Base-by-base conservation (phyloP, 2,113 vertebrate genomes). In the Labeo rohita region DNA sequence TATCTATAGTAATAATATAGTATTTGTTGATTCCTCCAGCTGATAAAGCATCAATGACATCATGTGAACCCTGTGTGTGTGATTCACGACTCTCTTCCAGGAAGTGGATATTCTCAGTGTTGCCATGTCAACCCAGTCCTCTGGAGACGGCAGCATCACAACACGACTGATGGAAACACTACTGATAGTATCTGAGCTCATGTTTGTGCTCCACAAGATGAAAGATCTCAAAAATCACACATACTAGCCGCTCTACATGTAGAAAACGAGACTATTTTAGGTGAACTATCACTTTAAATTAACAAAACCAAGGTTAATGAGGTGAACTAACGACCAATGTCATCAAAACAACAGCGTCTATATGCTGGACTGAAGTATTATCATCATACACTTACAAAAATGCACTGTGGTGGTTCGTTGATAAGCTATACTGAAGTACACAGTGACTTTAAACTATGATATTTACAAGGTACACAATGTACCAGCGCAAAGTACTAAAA, bases 391-490 rank as follows among this genome's bases (percentile, higher is more conserved):
- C 54, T 16, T 56, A 56, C 8, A 12, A 66, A 36, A 66, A 34
- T 15, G 8, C 2, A 68, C 8, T 12, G 11, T 13, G 10, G 61
- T 34, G 4, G 11, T 66, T 34, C 6, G 12, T 3, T 36, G 65
- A 54, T 16, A 2, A 13, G 18, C 1, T 54, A 54, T 16, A 54
- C 6, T 54, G 1, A 18, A 8, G 47, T 49, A 47, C 52, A 16
- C 15, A 39, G 36, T 3, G 36, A 13, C 36, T 16, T 68, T 12
- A 13, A 3, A 49, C 18, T 2, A 23, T 23, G 11, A 74, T 47
- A 73, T 47, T n/a, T 47, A 74, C 21, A 74, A 47, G 70, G 39
- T 73, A 74, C 72, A 47, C 72, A 74, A 43, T 21, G 34, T 39
- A 36, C 36, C 16, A 18, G 7, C 4, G 3, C n/a, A 0, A 65